phyloP scores from a whole-genome alignment of 2,888 invertebrate genomes.

The Eupithecia dodoneata region DNA sequence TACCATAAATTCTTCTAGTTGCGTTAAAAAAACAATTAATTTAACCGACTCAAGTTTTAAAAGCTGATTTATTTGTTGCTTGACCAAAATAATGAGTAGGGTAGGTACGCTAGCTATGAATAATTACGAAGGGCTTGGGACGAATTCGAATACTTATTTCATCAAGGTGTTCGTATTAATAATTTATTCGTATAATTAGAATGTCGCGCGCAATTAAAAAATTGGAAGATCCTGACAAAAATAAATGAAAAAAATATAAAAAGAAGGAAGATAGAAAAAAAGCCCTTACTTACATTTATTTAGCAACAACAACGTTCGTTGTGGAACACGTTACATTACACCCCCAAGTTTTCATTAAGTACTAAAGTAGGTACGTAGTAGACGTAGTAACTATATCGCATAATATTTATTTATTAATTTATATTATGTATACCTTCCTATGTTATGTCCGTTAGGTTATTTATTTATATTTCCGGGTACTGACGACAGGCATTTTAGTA shows the following conservation, averaged over 20 bases:
- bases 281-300: neutral
- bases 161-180: neutral
- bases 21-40: slow-evolving; percentile 32
- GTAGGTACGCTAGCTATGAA: neutral
- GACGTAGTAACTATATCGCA: too few species aligned
- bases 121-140: neutral
- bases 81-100: slow-evolving; percentile 12
- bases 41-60: slow-evolving; percentile 19
- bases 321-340: too few species aligned
- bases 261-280: neutral
- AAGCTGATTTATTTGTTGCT: slow-evolving; percentile 21
- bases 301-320: too few species aligned
- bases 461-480: too few species aligned
- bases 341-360: too few species aligned
- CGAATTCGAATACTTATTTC: neutral
- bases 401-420: too few species aligned
- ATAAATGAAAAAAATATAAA: neutral
- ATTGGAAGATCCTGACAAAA: neutral
- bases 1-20: slow-evolving; percentile 31
- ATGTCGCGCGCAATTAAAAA: neutral
- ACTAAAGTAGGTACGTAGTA: too few species aligned
- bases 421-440: too few species aligned
- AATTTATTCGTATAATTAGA: neutral
- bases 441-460: too few species aligned
- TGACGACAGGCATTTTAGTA: too few species aligned